Conservation (phyloP, 2,888 invertebrate species). For the Euzetes globulus region DNA sequence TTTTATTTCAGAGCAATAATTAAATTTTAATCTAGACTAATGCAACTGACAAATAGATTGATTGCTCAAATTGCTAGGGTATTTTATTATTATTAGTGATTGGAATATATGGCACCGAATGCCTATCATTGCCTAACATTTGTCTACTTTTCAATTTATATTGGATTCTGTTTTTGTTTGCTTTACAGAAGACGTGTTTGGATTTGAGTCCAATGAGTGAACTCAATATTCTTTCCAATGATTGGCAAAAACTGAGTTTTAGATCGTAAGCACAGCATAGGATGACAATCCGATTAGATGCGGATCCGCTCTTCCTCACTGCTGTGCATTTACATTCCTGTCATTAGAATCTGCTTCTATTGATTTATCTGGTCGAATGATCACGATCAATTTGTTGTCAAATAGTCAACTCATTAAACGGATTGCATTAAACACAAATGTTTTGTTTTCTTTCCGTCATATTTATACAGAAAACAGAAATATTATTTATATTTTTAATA, state of each 20-base stretch:
- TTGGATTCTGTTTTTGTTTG: background rate
- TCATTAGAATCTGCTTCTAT: background rate
- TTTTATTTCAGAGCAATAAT: no score
- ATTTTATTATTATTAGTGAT: background rate
- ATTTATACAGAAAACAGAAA: background rate
- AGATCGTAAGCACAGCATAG: background rate
- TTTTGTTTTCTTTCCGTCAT: background rate
- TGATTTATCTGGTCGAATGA: background rate
- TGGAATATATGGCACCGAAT: background rate
- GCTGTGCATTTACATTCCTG: background rate
- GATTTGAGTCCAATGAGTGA: background rate
- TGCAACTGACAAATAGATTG: no score
- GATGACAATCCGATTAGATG: conserved; percentile 20
- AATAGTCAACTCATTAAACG: background rate
- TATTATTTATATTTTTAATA: no score
- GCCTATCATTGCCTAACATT: no score
- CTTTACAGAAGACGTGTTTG: background rate
- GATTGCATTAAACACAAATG: background rate
- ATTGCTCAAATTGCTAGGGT: no score
- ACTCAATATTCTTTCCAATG: background rate
- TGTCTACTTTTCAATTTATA: background rate
- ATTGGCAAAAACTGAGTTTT: background rate
- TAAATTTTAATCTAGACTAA: no score
- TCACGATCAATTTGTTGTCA: background rate
- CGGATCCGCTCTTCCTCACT: background rate